Base-by-base conservation (phyloP, 2,888 invertebrate genomes). In the Tethea ocularis region DNA sequence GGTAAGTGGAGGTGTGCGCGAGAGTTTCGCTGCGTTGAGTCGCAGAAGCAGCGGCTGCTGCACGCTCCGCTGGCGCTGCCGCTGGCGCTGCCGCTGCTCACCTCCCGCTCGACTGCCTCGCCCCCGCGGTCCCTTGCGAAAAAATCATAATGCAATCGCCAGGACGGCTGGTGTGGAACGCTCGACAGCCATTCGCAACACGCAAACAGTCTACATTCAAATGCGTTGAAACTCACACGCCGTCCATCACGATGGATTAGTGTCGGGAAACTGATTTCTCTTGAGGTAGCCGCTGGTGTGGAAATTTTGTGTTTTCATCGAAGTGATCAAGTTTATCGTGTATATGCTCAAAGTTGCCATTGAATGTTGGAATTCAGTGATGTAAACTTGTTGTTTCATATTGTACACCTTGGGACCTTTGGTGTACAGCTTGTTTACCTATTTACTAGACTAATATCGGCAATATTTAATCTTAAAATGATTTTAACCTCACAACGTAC, bases 141-240 rank as follows among this genome's bases (percentile, higher is more conserved):
- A 88, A 88, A 91, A 91, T 87, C 87, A 91, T 91, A 91, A 91
- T 91, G 93, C 93, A 92, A 92, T 90, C 89, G 91, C 86, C 91
- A 87, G 91, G 91, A 89, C 91, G 89, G 91, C 78, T 87, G 89
- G 88, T 83, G 91, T 91, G 90, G 91, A 90, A 91, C 91, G 91
- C 86, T 86, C 83, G 80, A 80, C 86, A 82, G 87, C 85, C 86
- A 83, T 80, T 80, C 81, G 80, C 84, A 87, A 84, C 91, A 91
- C 91, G 89, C 87, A 87, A 89, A 80, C 91, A 93, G 93, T 93
- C 84, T 87, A 87, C 88, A 90, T 86, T 92, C 87, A 91, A 91
- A 87, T 92, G 89, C 89, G 91, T 88, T 83, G 86, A 84, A 89
- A 90, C 91, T 89, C 88, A 91, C 92, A 92, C 93, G 92, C 91